phyloP scores from a whole-genome alignment of 2,888 invertebrate genomes.

The Sesamia inferens region DNA sequence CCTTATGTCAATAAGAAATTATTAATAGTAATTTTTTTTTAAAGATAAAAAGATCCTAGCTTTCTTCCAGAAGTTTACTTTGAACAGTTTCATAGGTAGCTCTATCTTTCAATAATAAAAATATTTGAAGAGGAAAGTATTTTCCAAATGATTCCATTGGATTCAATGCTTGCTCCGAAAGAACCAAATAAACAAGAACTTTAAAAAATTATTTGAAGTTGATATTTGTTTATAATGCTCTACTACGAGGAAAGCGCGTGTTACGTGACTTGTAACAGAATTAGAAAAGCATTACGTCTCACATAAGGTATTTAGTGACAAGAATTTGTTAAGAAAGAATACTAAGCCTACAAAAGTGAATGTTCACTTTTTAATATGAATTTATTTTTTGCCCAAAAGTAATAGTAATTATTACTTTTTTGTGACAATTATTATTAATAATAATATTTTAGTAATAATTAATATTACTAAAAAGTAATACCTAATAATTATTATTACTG shows the following conservation, averaged over 20 bases:
- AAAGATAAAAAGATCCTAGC: neutral
- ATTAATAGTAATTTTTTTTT: neutral
- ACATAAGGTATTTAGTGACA: conserved; percentile 43
- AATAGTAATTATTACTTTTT: no score
- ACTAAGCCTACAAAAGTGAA: conserved; percentile 38
- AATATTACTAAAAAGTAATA: no score
- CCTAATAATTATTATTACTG: no score
- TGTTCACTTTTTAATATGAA: conserved; percentile 16
- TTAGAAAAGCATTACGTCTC: conserved; percentile 34
- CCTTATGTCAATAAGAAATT: no score
- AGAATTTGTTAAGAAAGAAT: conserved; percentile 28
- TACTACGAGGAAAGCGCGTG: conserved; percentile 44
- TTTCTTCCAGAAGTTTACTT: neutral
- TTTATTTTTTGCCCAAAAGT: no score
- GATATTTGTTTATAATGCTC: conserved; percentile 26
- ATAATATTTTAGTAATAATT: no score
- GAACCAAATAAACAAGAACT: conserved; percentile 11
- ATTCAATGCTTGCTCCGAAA: neutral
- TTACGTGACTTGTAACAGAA: conserved; percentile 60
- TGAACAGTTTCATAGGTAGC: neutral
- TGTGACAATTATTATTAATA: no score
- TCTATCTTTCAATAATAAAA: no score
- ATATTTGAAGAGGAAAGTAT: no score
- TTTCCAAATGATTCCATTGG: neutral
- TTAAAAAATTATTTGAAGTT: conserved; percentile 25